Conservation (phyloP, 2,797 vertebrate genomes). For the Setipinna tenuifilis region DNA sequence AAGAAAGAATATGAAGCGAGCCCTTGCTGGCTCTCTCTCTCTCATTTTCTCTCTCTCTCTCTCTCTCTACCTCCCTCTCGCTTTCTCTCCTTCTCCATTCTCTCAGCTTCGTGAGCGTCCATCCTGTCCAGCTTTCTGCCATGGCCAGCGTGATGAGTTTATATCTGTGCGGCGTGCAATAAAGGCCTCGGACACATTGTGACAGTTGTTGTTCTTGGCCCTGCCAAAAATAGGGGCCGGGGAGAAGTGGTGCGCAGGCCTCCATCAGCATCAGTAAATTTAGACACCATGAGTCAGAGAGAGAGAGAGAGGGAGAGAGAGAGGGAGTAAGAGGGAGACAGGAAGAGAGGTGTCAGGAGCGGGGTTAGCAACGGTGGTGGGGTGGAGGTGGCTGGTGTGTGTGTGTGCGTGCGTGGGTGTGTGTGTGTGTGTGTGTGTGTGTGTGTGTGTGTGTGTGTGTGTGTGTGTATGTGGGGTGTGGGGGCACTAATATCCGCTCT, state of each 20-base stretch:
- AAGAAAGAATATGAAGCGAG: conserved; percentile 15
- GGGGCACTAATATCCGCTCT: not conserved
- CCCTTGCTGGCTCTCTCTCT: not conserved
- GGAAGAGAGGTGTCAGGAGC: too few species aligned
- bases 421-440: conserved; percentile 26
- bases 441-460: not conserved
- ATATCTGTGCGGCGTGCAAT: not conserved
- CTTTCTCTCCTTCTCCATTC: not conserved
- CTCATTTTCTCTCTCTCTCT: conserved; percentile 5
- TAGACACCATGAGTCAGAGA: not conserved
- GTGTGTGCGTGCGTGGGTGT: conserved; percentile 23
- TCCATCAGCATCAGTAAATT: not conserved
- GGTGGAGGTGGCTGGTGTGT: conserved; percentile 16
- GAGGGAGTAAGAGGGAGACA: too few species aligned
- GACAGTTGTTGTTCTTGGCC: not conserved
- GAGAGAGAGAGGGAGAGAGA: not conserved
- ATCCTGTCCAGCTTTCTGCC: conserved; percentile 3
- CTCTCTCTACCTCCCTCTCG: not conserved
- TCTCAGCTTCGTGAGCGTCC: not conserved
- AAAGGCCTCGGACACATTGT: not conserved
- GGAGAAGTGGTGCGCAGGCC: not conserved
- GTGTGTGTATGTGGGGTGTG: not conserved
- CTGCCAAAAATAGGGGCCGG: not conserved
- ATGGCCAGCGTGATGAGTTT: not conserved
- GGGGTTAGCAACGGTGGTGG: not conserved